These are phyloP conservation scores for Diadema setosum DNA, from an alignment of 35 echinoderm and acorn worm genomes.

Conservation along the genomic window DNA sequence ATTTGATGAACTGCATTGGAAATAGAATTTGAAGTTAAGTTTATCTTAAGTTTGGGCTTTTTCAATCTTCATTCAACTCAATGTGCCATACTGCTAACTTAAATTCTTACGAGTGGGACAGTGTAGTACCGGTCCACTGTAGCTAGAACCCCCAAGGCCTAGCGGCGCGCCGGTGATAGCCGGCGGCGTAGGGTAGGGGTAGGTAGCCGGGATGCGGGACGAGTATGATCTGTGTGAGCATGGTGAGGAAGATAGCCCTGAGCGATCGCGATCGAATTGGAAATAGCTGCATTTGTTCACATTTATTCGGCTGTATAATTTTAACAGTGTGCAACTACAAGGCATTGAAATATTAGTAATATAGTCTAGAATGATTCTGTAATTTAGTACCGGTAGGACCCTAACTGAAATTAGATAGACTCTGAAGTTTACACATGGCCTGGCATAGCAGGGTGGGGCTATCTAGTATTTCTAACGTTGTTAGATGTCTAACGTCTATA, in stretches of 20 bases:
- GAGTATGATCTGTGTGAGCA: neutral
- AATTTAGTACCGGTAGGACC: neutral
- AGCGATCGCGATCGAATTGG: neutral
- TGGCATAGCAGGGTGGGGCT: neutral
- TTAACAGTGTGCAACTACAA: neutral
- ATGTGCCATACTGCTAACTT: neutral
- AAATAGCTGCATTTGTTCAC: neutral
- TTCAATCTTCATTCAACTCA: too few relatives aligned
- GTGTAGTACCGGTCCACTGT: neutral
- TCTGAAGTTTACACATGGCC: neutral
- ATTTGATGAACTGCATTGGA: conserved; percentile 12
- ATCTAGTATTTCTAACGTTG: neutral
- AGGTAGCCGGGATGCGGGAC: too few relatives aligned
- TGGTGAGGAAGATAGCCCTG: neutral
- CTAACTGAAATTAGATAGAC: neutral
- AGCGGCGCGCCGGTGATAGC: neutral
- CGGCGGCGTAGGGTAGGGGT: neutral
- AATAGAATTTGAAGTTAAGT: neutral
- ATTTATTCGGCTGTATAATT: neutral
- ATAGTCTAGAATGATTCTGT: neutral
- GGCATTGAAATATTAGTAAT: neutral
- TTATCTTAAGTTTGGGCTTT: neutral
- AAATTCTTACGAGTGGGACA: neutral
- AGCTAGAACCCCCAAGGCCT: neutral
- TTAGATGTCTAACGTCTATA: neutral